Percentiles rank a stretch among this genome's conserved stretches.
These are phyloP conservation scores for Spilarctia lutea DNA, from an alignment of 2,888 invertebrate genomes.

Conservation along the genomic window DNA sequence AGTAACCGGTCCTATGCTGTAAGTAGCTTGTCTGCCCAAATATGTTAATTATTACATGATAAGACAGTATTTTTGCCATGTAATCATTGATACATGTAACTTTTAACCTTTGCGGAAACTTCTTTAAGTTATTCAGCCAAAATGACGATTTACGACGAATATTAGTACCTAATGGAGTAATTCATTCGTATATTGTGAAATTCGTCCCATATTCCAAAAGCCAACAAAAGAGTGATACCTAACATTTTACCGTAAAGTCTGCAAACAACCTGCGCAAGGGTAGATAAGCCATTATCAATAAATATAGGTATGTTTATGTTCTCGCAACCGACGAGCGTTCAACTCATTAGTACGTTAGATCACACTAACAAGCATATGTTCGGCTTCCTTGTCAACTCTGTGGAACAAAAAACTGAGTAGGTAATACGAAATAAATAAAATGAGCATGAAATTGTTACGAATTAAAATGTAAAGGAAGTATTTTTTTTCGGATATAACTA, in stretches of 20 bases:
- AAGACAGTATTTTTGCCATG: too few species aligned
- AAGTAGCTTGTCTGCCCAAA: too few species aligned
- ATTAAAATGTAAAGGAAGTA: neutral
- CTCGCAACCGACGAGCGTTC: neutral
- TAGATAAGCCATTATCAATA: neutral
- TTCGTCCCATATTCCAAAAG: neutral
- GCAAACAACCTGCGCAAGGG: neutral
- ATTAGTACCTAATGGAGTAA: neutral
- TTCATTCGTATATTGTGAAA: neutral
- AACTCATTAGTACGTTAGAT: slow-evolving; percentile 1
- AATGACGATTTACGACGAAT: neutral
- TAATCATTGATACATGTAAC: too few species aligned
- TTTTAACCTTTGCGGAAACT: too few species aligned
- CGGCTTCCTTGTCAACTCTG: neutral
- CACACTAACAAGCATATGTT: slow-evolving; percentile 1
- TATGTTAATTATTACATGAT: too few species aligned
- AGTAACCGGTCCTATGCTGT: too few species aligned
- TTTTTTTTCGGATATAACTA: neutral
- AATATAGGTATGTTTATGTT: neutral
- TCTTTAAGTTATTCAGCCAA: neutral
- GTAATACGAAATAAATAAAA: neutral
- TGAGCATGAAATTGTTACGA: neutral
- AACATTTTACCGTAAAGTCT: neutral
- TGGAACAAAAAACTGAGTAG: neutral
- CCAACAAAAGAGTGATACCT: neutral